phyloP scores from a whole-genome alignment of 2,888 invertebrate species.

The Blera fallax region DNA sequence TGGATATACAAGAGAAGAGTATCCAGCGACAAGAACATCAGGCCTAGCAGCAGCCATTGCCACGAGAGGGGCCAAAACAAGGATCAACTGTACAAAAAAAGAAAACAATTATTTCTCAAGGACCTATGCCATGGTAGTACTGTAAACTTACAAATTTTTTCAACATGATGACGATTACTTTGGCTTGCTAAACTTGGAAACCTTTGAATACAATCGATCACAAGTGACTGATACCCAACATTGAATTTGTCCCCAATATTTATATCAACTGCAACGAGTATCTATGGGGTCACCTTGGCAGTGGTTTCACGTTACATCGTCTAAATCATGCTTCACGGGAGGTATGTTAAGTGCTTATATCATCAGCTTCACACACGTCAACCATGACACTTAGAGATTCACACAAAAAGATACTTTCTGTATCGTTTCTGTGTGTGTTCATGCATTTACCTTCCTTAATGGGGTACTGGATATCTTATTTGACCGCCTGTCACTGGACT shows the following conservation, averaged over 20 bases:
- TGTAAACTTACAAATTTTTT: not conserved
- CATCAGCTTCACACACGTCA: not conserved
- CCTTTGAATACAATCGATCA: not conserved
- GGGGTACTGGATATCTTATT: too few relatives aligned
- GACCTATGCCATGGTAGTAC: too few relatives aligned
- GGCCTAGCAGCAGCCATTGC: not conserved
- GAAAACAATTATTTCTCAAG: not conserved
- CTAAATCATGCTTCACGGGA: conserved; percentile 17
- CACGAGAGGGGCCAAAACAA: not conserved
- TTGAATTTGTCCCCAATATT: not conserved
- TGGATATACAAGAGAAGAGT: not conserved
- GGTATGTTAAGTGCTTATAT: not conserved
- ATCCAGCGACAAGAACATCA: not conserved
- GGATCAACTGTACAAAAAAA: not conserved
- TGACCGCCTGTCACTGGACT: too few relatives aligned
- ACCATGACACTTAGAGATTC: not conserved
- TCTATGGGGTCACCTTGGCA: not conserved
- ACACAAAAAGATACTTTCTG: too few relatives aligned
- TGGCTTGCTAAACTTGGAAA: not conserved
- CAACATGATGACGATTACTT: not conserved
- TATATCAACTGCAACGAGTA: conserved; percentile 1
- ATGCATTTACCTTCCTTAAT: too few relatives aligned
- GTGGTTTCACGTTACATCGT: not conserved
- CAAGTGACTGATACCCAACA: conserved; percentile 23
- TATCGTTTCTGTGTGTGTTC: too few relatives aligned